A percentile compares a stretch with the other conserved stretches of the same genome.
Conservation (phyloP, 2,797 vertebrate species). For the Lerista edwardsae region DNA sequence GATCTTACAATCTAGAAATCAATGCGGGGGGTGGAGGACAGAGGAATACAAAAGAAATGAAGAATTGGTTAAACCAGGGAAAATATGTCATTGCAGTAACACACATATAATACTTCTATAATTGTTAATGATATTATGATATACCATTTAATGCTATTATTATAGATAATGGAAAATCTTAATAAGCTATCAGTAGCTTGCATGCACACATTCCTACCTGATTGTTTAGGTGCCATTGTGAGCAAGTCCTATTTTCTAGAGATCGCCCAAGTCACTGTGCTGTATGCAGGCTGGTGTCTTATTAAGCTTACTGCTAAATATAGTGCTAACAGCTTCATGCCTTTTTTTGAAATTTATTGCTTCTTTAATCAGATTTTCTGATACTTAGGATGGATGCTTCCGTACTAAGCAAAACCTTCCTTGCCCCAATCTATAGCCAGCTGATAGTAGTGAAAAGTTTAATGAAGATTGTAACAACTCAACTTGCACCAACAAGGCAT, state of each 20-base stretch:
- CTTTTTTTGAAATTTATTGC: slow-evolving; percentile 18
- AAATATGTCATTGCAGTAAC: too few relatives aligned
- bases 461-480: slow-evolving; percentile 4
- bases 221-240: neutral
- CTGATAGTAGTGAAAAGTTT: neutral
- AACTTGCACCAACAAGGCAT: neutral
- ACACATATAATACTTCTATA: too few relatives aligned
- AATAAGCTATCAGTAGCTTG: neutral
- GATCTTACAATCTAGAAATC: too few relatives aligned
- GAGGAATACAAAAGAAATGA: too few relatives aligned
- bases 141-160: neutral
- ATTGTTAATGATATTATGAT: too few relatives aligned
- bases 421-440: neutral
- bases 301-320: slow-evolving; percentile 38
- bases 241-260: neutral
- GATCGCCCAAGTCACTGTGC: neutral
- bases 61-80: too few relatives aligned
- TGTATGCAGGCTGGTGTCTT: slow-evolving; percentile 40
- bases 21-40: too few relatives aligned
- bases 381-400: slow-evolving; percentile 24
- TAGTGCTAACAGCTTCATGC: slow-evolving; percentile 38
- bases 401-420: slow-evolving; percentile 28
- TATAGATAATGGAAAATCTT: neutral
- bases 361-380: slow-evolving; percentile 11
- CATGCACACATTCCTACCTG: too few relatives aligned